phyloP scores from a whole-genome alignment of 2,888 invertebrate species.

The Melangyna quadrimaculata region DNA sequence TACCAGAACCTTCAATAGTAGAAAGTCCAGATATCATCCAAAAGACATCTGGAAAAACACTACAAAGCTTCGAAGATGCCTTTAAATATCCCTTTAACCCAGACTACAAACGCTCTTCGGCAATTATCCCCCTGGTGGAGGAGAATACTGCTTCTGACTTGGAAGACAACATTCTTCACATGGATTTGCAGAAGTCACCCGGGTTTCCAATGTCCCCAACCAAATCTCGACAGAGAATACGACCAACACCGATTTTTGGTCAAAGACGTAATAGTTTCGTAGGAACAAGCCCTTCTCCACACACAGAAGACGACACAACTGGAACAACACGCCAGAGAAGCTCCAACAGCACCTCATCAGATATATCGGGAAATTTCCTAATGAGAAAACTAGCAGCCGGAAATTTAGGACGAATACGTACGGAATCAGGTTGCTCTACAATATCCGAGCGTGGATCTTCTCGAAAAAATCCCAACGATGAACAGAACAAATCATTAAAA shows the following conservation, averaged over 20 bases:
- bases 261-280: slow-evolving; percentile 85
- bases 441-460: slow-evolving; percentile 77
- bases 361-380: slow-evolving; percentile 37
- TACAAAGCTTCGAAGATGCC: slow-evolving; percentile 57
- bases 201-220: slow-evolving; percentile 77
- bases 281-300: slow-evolving; percentile 80
- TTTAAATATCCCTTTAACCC: slow-evolving; percentile 77
- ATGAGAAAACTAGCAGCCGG: slow-evolving; percentile 57
- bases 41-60: slow-evolving; percentile 49
- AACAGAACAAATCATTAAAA: slow-evolving; percentile 80
- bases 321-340: slow-evolving; percentile 54
- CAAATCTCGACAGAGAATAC: slow-evolving; percentile 86
- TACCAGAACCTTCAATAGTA: not conserved
- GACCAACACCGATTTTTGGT: slow-evolving; percentile 86
- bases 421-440: slow-evolving; percentile 80
- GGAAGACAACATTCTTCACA: slow-evolving; percentile 78
- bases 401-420: slow-evolving; percentile 77
- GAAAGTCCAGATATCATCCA: not conserved
- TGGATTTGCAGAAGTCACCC: slow-evolving; percentile 76
- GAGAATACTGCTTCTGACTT: slow-evolving; percentile 77
- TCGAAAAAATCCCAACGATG: slow-evolving; percentile 81
- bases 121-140: slow-evolving; percentile 73
- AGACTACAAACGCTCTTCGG: slow-evolving; percentile 66
- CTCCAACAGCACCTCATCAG: slow-evolving; percentile 64
- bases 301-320: slow-evolving; percentile 65